Percentiles rank a stretch among this genome's conserved stretches.
Evolutionary conservation across 2,113 vertebrate species (phyloP).

Genomic region (Silurus glanis): DNA sequence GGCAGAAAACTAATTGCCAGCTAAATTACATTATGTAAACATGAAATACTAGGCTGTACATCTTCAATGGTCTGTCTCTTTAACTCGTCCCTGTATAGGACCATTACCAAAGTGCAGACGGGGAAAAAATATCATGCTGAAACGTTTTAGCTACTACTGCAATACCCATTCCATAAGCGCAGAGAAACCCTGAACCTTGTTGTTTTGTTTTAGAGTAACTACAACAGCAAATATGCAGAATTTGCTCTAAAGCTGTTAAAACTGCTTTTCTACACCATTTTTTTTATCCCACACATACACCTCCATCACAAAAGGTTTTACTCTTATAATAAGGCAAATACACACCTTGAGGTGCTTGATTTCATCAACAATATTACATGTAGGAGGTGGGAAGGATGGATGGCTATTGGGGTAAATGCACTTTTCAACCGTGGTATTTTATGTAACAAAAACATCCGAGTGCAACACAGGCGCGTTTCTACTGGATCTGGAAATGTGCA

Average conservation of each 20-base stretch:
- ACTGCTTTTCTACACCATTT: slow-evolving; percentile 2
- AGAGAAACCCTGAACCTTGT: slow-evolving; percentile 48
- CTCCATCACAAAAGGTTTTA: slow-evolving; percentile 29
- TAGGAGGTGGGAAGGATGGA: slow-evolving; percentile 51
- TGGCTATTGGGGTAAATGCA: slow-evolving; percentile 75
- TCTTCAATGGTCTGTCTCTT: slow-evolving; percentile 81
- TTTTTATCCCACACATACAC: neutral
- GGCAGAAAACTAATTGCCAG: slow-evolving; percentile 76
- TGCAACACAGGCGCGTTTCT: slow-evolving; percentile 81
- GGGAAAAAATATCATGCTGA: slow-evolving; percentile 69
- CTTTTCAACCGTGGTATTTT: slow-evolving; percentile 63
- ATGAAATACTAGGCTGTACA: slow-evolving; percentile 86
- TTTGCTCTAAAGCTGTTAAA: neutral
- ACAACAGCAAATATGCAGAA: neutral
- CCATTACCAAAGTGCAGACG: slow-evolving; percentile 78
- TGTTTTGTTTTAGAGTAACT: slow-evolving; percentile 10
- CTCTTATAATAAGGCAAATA: slow-evolving; percentile 71
- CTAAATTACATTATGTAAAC: slow-evolving; percentile 94
- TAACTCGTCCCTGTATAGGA: slow-evolving; percentile 63
- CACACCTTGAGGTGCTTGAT: slow-evolving; percentile 65
- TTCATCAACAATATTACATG: slow-evolving; percentile 62
- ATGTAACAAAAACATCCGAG: slow-evolving; percentile 71
- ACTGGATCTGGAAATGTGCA: slow-evolving; percentile 87
- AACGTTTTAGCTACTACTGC: slow-evolving; percentile 61
- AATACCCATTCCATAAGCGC: slow-evolving; percentile 50